Percentiles rank a stretch among this genome's conserved stretches.
These are phyloP conservation scores for Zonitis immaculata DNA, from an alignment of 2,888 invertebrate genomes.

Conservation along the genomic window DNA sequence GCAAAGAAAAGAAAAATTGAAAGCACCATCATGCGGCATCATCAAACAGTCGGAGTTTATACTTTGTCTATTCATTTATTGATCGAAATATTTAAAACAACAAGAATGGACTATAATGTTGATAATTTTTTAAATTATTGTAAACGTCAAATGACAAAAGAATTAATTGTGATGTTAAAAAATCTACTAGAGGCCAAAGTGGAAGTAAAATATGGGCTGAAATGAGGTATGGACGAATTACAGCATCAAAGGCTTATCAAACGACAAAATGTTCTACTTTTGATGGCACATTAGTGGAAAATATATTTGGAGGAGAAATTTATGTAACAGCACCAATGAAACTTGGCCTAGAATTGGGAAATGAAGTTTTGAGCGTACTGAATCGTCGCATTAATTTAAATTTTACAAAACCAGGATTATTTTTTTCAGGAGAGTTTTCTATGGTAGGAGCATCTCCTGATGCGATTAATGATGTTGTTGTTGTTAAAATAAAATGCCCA, in stretches of 20 bases:
- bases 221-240: slow-evolving; percentile 4
- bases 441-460: slow-evolving; percentile 23
- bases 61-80: not conserved
- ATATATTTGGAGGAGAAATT: slow-evolving; percentile 3
- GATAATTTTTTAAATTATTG: not conserved
- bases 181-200: slow-evolving; percentile 1
- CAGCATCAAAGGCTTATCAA: slow-evolving; percentile 4
- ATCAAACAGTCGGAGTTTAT: slow-evolving; percentile 10
- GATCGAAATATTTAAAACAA: not conserved
- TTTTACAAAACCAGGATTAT: slow-evolving; percentile 10
- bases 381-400: slow-evolving; percentile 6
- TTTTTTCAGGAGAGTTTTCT: slow-evolving; percentile 10
- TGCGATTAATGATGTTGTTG: slow-evolving; percentile 7
- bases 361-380: not conserved
- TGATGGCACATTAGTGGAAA: slow-evolving; percentile 5
- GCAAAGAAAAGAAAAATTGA: slow-evolving; percentile 9
- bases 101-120: not conserved
- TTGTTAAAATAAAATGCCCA: slow-evolving; percentile 2
- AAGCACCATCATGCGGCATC: slow-evolving; percentile 10
- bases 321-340: not conserved
- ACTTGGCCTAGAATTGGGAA: not conserved
- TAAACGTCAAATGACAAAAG: not conserved
- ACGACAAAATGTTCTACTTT: not conserved
- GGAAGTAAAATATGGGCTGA: slow-evolving; percentile 1
- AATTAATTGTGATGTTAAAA: slow-evolving; percentile 2